Evolutionary conservation across 2,888 invertebrate species (phyloP).

Genomic region (Yponomeuta plumbellus): DNA sequence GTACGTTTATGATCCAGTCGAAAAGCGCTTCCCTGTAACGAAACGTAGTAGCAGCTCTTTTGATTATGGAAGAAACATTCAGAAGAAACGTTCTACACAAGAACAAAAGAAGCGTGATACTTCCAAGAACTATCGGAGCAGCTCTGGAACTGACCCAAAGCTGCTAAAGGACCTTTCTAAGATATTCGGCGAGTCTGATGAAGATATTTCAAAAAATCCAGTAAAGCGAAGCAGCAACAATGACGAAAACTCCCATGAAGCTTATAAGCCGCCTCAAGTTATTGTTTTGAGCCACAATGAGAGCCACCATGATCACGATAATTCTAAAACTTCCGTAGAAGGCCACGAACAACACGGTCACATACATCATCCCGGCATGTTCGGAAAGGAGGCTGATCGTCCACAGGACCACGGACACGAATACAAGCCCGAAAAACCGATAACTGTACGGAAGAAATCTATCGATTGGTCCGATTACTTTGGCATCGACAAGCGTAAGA

Average conservation of each 20-base stretch:
- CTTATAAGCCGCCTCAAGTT: constrained; percentile 52
- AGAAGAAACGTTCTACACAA: constrained; percentile 49
- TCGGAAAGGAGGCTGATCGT: constrained; percentile 34
- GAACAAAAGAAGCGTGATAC: constrained; percentile 51
- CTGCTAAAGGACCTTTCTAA: constrained; percentile 82
- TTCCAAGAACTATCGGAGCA: constrained; percentile 53
- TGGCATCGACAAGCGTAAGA: constrained; percentile 85
- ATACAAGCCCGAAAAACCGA: constrained; percentile 51
- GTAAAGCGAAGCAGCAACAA: constrained; percentile 73
- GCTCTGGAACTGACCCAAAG: constrained; percentile 80
- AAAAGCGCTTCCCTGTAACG: constrained; percentile 80
- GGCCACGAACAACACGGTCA: constrained; percentile 39
- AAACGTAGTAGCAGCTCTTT: constrained; percentile 78
- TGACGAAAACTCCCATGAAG: constrained; percentile 49
- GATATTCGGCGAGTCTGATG: constrained; percentile 76
- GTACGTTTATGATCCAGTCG: constrained; percentile 55
- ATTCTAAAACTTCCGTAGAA: constrained; percentile 28
- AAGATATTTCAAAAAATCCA: constrained; percentile 61
- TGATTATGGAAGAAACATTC: constrained; percentile 34
- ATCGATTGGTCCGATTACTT: constrained; percentile 93
- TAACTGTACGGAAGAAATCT: constrained; percentile 84
- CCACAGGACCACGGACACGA: constrained; percentile 6
- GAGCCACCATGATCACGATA: constrained; percentile 39
- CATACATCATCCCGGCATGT: constrained; percentile 37
- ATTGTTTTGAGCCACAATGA: constrained; percentile 42